Evolutionary conservation across 2,888 invertebrate genomes (phyloP), one percentile per base, ranked within the genome.

Genomic region (Drosophila prolongata): DNA sequence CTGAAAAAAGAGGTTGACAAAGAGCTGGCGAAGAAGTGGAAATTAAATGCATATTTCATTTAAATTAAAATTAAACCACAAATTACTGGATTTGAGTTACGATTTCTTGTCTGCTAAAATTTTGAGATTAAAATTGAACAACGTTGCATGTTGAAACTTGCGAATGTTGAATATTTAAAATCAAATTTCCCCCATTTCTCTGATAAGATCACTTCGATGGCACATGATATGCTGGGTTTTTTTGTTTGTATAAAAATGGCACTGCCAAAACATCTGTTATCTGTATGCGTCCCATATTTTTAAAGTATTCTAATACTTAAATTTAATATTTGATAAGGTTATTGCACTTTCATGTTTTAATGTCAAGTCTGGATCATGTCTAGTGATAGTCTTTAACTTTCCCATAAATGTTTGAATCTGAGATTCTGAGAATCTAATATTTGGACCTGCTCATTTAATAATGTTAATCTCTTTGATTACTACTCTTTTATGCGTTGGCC

Each of bases 391-490:
- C 30, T 30, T 30, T 30, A 30, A 30, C 30, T 30, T 30, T 30
- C 8, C 30, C 6, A 2, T 1, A 30, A 30, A 30, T 30, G 30
- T 30, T 9, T 8, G 6, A 30, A 30, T 2, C 8, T 30, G 8
- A 30, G n/a, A 30, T 30, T 30, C 19, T 6, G 44, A 8, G n/a
- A 38, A 38, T 38, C 5, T n/a, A 38, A 38, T 9, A 24, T n/a
- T 14, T 59, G 10, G 34, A 40, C 58, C 11, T 3, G 6, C 8
- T 24, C 13, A 19, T 27, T n/a, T 6, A 14, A 34, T 47, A 46
- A 11, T 24, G 19, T 24, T 42, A 42, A 59, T 62, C 62, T 47
- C 9, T 1, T 6, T 47, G 14, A 59, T 61, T 61, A 43, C 27
- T 34, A 10, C 30, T 13, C 35, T 34, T 6, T 6, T 24, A 60